phyloP scores from a whole-genome alignment of 2,797 vertebrate genomes.

The Gymnodraco acuticeps region DNA sequence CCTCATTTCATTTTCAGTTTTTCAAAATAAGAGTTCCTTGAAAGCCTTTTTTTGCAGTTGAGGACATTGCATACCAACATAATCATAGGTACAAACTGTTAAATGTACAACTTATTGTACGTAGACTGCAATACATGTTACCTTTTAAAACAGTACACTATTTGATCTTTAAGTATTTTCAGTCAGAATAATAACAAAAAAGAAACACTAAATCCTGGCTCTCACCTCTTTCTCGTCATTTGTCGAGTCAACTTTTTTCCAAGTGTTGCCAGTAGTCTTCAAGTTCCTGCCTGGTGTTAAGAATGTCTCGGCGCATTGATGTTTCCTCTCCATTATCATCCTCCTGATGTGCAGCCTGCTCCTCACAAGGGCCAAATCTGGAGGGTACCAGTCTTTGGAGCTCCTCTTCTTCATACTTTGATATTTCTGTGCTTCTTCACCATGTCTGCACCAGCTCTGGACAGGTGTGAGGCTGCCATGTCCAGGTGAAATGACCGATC shows the following conservation, averaged over 20 bases:
- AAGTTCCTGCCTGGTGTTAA: not conserved
- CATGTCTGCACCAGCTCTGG: not conserved
- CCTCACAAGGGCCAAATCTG: conserved; percentile 39
- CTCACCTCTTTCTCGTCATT: conserved; percentile 36
- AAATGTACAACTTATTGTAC: not conserved
- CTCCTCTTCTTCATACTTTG: conserved; percentile 33
- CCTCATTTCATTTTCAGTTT: not conserved
- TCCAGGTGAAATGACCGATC: conserved; percentile 14
- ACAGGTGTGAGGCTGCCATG: not conserved
- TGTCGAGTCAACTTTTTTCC: not conserved
- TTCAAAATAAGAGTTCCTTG: not conserved
- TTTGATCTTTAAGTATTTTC: not conserved
- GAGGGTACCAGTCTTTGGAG: conserved; percentile 64
- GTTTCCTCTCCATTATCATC: not conserved
- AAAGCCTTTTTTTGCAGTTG: not conserved
- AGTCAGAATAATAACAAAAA: not conserved
- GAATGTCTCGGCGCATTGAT: not conserved
- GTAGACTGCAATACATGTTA: not conserved
- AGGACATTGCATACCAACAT: not conserved
- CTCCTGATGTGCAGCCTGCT: conserved; percentile 11
- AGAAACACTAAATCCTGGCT: no score
- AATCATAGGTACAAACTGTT: not conserved
- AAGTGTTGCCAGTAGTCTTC: not conserved
- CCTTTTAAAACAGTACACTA: not conserved
- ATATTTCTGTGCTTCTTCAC: not conserved